Base-by-base conservation (phyloP, 1,140 invertebrate species). In the Drosophila kepulauana region DNA sequence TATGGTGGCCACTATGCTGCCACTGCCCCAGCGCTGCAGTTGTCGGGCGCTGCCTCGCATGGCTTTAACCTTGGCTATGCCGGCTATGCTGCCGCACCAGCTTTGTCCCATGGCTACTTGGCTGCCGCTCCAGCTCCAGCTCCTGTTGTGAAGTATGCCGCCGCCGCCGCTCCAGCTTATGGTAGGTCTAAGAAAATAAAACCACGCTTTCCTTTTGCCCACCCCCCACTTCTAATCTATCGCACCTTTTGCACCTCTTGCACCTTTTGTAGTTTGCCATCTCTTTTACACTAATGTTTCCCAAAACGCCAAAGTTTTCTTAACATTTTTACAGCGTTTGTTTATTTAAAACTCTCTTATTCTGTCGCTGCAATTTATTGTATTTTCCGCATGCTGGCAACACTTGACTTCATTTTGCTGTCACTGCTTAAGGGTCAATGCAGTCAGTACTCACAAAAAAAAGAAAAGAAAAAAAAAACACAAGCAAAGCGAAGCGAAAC, bases 111-210 rank as follows among this genome's bases (percentile, higher is more conserved):
- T 33, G 84, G 90, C 43, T 92, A 87, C 28, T 59, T 82, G 45
- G 71, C 84, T 35, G 69, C 89, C n/a, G 86, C 90, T n/a, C 69
- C 90, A 1, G 90, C 91, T 16, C 76, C 84, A 1, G 33, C 33
- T 33, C 33, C 33, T 0, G 64, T 91, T 43, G 43, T 92, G 57
- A 92, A 92, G 54, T 89, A 89, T 57, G 70, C 82, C 48, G 75
- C 91, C 28, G 68, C 81, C 48, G 75, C 90, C 20, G 90, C 90
- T 59, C 90, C 90, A n/a, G 77, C 90, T 43, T 91, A 91, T 59
- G 91, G 91, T 92, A 92, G 91, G 87, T 86, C 41, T 33, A 16
- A 0, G 33, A 10, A 54, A 43, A 3, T 15, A 5, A 8, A 7
- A 33, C 35, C 38, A n/a, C 13, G 16, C 3, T 28, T 7, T 38